Evolutionary conservation across 2,113 vertebrate species (phyloP), one percentile per base, ranked within the genome.

Genomic region (Lepidothrix coronata): DNA sequence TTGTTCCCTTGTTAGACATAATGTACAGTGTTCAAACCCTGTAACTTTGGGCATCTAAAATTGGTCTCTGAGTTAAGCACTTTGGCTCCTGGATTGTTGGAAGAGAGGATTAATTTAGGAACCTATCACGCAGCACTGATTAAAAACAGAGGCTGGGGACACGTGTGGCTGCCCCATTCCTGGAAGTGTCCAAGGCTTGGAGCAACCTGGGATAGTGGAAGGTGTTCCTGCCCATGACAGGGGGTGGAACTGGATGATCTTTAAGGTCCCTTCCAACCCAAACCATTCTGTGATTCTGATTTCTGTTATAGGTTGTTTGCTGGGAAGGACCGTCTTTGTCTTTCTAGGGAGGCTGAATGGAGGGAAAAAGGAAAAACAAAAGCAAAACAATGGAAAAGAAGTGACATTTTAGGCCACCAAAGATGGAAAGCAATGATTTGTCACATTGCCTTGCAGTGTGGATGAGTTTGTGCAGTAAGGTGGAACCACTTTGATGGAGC

Each of bases 41-140:
- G 2, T 2, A 55, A 37, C 79, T 91, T 44, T 48, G 44, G 72
- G 59, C 22, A 2, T 86, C 88, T 86, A 48, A 57, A 62, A 1
- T 0, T 1, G 25, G 72, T 66, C 63, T 51, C 80, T 43, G 72
- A 35, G 55, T 31, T 85, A 71, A 84, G 73, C 35, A 23, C 52
- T 86, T 88, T 86, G 94, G 80, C 92, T 94, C 24, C 71, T 46
- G 46, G 23, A 55, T 67, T 63, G 65, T 74, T 37, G 44, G 68
- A 59, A 39, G 72, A 83, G 75, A 77, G 55, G 91, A 71, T 84
- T 92, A 86, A 91, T 93, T 92, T 91, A 91, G 91, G 86, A 81
- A 93, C 75, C 55, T 48, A 30, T 83, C 83, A 62, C 35, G 19
- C 43, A 51, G 43, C 43, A 51, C 52, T 92, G 82, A 94, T 90